Evolutionary conservation across 2,888 invertebrate species (phyloP).

Genomic region (Chymomyza amoena): DNA sequence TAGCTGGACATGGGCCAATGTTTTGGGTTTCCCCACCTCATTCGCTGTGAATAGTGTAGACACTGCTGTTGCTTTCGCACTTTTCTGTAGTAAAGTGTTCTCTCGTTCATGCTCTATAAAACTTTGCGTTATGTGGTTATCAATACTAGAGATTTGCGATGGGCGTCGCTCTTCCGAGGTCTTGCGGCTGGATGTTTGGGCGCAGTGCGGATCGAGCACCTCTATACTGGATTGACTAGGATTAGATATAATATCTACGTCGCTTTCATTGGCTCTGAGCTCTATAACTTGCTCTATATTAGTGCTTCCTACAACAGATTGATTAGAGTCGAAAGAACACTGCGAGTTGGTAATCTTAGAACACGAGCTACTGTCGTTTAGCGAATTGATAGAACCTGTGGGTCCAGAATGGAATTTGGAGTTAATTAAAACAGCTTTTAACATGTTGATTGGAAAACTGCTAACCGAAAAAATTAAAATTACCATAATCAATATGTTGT

Average conservation of each 20-base stretch:
- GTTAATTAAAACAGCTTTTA: background rate
- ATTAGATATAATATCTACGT: conserved; percentile 85
- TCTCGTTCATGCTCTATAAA: conserved; percentile 62
- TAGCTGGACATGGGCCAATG: conserved; percentile 76
- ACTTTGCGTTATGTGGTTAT: conserved; percentile 70
- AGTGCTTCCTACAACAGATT: conserved; percentile 78
- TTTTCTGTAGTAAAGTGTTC: conserved; percentile 27
- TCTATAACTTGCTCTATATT: conserved; percentile 74
- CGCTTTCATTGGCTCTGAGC: conserved; percentile 81
- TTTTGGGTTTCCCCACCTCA: conserved; percentile 17
- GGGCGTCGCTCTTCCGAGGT: conserved; percentile 80
- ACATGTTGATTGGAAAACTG: conserved; percentile 46
- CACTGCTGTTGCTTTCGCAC: background rate
- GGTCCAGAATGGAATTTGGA: background rate
- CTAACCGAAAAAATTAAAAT: background rate
- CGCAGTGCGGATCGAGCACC: conserved; percentile 80
- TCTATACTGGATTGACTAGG: conserved; percentile 86
- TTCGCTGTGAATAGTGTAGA: conserved; percentile 6
- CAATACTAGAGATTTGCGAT: conserved; percentile 78
- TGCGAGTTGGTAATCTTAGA: conserved; percentile 78
- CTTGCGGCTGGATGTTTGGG: conserved; percentile 65
- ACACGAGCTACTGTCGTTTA: conserved; percentile 78
- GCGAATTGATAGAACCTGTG: conserved; percentile 78
- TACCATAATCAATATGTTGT: too few relatives aligned
- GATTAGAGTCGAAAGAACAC: conserved; percentile 78